A percentile compares a stretch with the other conserved stretches of the same genome.
These are phyloP conservation scores for Cataglyphis altisquamis DNA, from an alignment of 2,888 invertebrate species.

Conservation along the genomic window DNA sequence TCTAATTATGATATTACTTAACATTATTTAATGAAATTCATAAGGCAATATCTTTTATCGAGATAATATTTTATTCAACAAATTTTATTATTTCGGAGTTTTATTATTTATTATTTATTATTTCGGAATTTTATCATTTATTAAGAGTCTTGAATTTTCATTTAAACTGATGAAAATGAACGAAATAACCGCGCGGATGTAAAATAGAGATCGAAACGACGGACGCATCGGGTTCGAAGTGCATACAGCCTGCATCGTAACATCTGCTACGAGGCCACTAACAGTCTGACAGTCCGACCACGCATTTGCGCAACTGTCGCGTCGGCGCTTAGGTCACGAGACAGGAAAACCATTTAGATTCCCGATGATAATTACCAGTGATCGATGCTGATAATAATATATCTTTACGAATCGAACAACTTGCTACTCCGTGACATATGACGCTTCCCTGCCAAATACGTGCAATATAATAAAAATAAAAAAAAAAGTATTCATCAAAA, in stretches of 20 bases:
- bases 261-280: constrained; percentile 81
- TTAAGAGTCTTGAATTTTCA: neutral
- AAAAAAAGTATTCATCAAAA: neutral
- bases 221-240: constrained; percentile 63
- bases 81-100: neutral
- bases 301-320: constrained; percentile 82
- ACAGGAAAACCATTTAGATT: constrained; percentile 60
- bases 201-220: constrained; percentile 71
- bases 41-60: neutral
- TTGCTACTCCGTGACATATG: constrained; percentile 19
- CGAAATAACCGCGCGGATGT: constrained; percentile 63
- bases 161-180: neutral
- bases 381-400: constrained; percentile 67
- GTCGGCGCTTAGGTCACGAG: constrained; percentile 62
- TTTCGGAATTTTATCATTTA: no score
- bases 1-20: neutral
- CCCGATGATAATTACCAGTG: constrained; percentile 55
- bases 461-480: neutral
- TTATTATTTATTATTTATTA: neutral
- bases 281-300: constrained; percentile 75
- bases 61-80: neutral
- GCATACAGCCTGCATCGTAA: constrained; percentile 76
- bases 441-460: neutral
- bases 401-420: constrained; percentile 28
- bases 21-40: neutral